These are phyloP conservation scores for Caranx melampygus DNA, from an alignment of 2,113 vertebrate genomes.

Conservation along the genomic window DNA sequence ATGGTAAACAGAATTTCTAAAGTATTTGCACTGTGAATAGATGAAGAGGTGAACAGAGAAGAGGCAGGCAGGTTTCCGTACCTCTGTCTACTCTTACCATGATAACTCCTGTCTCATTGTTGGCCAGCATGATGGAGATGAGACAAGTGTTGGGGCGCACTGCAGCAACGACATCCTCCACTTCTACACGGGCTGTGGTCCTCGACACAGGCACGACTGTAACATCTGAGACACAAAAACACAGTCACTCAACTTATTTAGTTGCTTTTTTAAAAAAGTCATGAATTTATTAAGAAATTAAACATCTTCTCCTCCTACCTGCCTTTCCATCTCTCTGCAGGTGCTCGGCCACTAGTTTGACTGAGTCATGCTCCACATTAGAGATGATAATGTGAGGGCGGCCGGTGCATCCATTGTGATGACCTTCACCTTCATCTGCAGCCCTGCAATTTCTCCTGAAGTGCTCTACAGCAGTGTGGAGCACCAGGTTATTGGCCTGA, in stretches of 20 bases:
- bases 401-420: conserved; percentile 17
- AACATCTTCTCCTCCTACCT: conserved; percentile 74
- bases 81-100: conserved; percentile 86
- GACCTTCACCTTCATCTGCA: conserved; percentile 1
- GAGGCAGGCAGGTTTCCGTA: not conserved
- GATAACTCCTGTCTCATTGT: conserved; percentile 95
- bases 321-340: conserved; percentile 82
- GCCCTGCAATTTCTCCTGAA: conserved; percentile 74
- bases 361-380: conserved; percentile 92
- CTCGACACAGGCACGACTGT: conserved; percentile 91
- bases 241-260: not conserved
- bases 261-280: not conserved
- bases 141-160: conserved; percentile 91
- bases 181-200: conserved; percentile 85
- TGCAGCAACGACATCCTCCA: conserved; percentile 86
- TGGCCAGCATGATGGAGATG: conserved; percentile 95
- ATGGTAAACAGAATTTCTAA: not conserved
- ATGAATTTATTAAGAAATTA: not conserved
- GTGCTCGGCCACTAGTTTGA: conserved; percentile 86
- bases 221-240: conserved; percentile 81
- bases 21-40: not conserved
- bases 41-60: not conserved
- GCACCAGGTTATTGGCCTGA: conserved; percentile 94
- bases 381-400: conserved; percentile 89
- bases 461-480: conserved; percentile 86